phyloP scores from a whole-genome alignment of 2,113 vertebrate species.

The Centropus bengalensis region DNA sequence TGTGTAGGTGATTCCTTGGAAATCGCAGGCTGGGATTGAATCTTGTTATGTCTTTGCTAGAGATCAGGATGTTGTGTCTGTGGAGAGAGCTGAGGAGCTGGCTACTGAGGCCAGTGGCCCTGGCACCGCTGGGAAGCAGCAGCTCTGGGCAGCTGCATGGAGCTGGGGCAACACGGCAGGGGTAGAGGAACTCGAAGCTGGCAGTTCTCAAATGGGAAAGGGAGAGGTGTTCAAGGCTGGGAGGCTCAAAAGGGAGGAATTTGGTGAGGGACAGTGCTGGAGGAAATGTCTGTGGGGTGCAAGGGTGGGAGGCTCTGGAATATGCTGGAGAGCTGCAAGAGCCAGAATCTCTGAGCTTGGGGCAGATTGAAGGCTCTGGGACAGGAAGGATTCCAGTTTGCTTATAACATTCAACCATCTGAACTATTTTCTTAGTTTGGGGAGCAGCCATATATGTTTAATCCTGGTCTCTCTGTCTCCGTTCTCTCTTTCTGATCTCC shows the following conservation, averaged over 20 bases:
- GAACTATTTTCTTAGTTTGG: background rate
- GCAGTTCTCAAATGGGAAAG: background rate
- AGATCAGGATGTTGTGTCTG: background rate
- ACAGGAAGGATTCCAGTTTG: background rate
- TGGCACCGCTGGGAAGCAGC: background rate
- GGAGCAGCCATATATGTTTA: background rate
- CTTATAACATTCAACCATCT: background rate
- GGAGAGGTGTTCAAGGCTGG: background rate
- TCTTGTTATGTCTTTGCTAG: background rate
- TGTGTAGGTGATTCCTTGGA: background rate
- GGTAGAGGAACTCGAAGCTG: background rate
- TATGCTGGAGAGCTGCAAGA: background rate
- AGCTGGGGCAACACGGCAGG: background rate
- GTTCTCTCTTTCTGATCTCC: background rate
- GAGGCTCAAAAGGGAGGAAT: background rate
- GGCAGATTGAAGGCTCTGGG: background rate
- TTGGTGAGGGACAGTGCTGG: rapidly evolving
- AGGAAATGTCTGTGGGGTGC: background rate
- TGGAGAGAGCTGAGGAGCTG: background rate
- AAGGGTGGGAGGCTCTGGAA: background rate
- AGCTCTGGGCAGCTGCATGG: background rate
- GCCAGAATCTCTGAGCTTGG: background rate
- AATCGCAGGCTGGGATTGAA: background rate
- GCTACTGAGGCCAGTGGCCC: background rate
- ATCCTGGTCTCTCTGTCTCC: background rate